A percentile compares a stretch with the other conserved stretches of the same genome.
Evolutionary conservation across 2,888 invertebrate genomes (phyloP).

Genomic region (Orthosia incerta): DNA sequence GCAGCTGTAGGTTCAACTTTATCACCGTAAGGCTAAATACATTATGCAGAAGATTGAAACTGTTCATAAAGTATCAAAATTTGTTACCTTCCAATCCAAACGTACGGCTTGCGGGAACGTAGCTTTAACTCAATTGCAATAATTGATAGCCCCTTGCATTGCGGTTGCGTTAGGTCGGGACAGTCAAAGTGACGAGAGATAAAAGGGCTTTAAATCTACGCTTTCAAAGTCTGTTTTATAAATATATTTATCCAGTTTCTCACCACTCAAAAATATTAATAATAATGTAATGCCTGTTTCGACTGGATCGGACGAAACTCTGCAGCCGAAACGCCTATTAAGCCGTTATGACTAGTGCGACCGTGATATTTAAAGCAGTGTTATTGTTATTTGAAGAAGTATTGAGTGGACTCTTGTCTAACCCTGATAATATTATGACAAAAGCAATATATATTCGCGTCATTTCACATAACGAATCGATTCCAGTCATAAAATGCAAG

Average conservation of each 20-base stretch:
- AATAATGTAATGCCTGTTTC: too few relatives aligned
- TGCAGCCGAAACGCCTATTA: too few relatives aligned
- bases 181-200: constrained; percentile 35
- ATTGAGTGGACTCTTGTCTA: background rate
- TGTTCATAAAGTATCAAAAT: constrained; percentile 9
- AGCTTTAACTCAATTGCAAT: constrained; percentile 44
- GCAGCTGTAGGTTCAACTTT: background rate
- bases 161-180: constrained; percentile 43
- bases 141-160: constrained; percentile 36
- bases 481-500: constrained; percentile 26
- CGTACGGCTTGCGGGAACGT: constrained; percentile 8
- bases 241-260: constrained; percentile 30
- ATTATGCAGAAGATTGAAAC: constrained; percentile 10
- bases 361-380: background rate
- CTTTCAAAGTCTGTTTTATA: constrained; percentile 25
- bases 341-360: background rate
- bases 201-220: constrained; percentile 27
- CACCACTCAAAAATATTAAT: too few relatives aligned
- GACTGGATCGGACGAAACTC: too few relatives aligned
- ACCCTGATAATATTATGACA: background rate
- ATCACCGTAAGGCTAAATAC: background rate
- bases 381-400: constrained; percentile 1
- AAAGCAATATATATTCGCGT: background rate
- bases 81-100: constrained; percentile 13
- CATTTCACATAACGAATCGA: constrained; percentile 2